These are phyloP conservation scores for Rhopilema esculentum DNA, from an alignment of 30 jellyfish, hydroid and myxozoan genomes.

Conservation along the genomic window DNA sequence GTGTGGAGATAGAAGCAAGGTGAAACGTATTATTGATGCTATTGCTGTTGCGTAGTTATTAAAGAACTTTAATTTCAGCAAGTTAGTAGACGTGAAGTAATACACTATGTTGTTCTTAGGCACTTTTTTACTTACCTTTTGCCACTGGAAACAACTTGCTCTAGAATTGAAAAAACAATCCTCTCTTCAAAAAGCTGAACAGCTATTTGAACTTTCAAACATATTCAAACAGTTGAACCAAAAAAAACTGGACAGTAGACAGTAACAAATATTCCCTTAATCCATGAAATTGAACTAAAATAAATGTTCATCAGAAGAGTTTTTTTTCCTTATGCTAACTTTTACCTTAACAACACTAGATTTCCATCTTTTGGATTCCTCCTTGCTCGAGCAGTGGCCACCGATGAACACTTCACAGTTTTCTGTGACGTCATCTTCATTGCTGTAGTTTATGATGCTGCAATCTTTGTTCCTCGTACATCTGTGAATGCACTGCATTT, in stretches of 20 bases:
- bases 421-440: not conserved
- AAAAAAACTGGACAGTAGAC: too few species aligned
- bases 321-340: too few species aligned
- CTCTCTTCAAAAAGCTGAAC: not conserved
- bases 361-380: not conserved
- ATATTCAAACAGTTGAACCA: too few species aligned
- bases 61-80: too few species aligned
- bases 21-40: too few species aligned
- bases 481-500: not conserved
- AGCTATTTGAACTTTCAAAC: not conserved
- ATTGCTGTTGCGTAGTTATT: too few species aligned
- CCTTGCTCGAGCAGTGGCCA: not conserved
- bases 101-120: not conserved
- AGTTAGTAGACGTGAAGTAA: not conserved
- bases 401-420: constrained; percentile 6
- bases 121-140: not conserved
- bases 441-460: not conserved
- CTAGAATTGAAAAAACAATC: not conserved
- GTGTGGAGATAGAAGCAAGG: too few species aligned
- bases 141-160: not conserved
- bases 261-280: too few species aligned
- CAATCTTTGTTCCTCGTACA: not conserved
- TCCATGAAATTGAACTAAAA: too few species aligned
- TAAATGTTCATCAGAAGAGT: not conserved
- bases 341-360: not conserved